phyloP scores from a whole-genome alignment of 1,140 invertebrate genomes.

The Drosophila oshimai region DNA sequence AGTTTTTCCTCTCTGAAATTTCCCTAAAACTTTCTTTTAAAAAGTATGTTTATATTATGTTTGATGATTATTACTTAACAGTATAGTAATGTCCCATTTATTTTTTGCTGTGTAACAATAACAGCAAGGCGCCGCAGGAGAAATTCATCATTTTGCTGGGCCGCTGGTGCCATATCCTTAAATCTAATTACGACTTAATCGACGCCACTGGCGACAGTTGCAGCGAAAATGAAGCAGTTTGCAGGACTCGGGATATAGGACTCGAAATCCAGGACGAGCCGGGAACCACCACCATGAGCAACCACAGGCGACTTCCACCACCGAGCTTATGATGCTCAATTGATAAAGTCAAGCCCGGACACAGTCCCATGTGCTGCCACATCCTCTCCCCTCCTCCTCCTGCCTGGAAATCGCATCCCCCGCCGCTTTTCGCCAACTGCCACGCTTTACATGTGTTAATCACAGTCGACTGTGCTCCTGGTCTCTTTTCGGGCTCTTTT shows the following conservation, averaged over 20 bases:
- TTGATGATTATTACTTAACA: neutral
- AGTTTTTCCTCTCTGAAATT: too few species aligned
- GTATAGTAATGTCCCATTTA: neutral
- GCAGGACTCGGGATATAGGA: neutral
- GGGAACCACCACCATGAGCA: constrained; percentile 25
- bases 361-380: constrained; percentile 58
- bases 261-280: neutral
- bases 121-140: constrained; percentile 22
- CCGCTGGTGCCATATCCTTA: constrained; percentile 82
- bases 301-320: constrained; percentile 35
- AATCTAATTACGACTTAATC: constrained; percentile 83
- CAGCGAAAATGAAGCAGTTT: constrained; percentile 53
- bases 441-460: constrained; percentile 81
- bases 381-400: constrained; percentile 17
- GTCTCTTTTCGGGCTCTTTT: constrained; percentile 42
- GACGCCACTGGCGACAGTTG: constrained; percentile 80
- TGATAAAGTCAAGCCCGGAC: constrained; percentile 73
- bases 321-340: constrained; percentile 77
- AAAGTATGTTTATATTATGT: neutral
- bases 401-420: constrained; percentile 13
- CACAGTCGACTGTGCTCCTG: constrained; percentile 63
- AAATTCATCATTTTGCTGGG: constrained; percentile 81
- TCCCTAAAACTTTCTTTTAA: too few species aligned
- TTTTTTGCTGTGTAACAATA: constrained; percentile 4
- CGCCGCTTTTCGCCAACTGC: constrained; percentile 45